Evolutionary conservation across 2,113 vertebrate genomes (phyloP).

Genomic region (Solenodon paradoxus): DNA sequence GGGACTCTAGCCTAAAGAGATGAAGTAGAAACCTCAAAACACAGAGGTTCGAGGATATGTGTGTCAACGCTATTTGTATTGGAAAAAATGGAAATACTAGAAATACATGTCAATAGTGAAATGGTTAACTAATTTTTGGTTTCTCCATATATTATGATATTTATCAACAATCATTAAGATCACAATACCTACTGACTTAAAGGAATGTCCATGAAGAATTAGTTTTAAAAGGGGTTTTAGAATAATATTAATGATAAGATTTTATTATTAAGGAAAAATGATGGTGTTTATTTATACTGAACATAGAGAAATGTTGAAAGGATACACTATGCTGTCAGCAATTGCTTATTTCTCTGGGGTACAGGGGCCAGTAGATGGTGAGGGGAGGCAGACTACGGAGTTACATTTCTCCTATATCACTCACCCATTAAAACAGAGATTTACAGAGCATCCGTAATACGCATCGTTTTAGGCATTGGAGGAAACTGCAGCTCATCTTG

Average conservation of each 20-base stretch:
- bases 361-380: too few relatives aligned
- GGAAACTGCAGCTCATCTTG: not conserved
- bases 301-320: not conserved
- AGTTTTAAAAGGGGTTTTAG: not conserved
- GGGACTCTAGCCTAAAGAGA: not conserved
- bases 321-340: not conserved
- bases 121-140: not conserved
- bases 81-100: not conserved
- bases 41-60: not conserved
- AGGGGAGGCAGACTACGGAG: not conserved
- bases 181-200: not conserved
- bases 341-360: not conserved
- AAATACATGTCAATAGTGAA: not conserved
- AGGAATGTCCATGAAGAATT: not conserved
- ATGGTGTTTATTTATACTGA: not conserved
- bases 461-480: not conserved
- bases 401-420: not conserved
- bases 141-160: not conserved
- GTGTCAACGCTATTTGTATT: not conserved
- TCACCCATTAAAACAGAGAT: not conserved
- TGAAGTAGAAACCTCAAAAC: not conserved
- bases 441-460: too few relatives aligned
- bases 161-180: not conserved
- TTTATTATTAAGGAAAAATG: not conserved
- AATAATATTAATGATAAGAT: not conserved